These are phyloP conservation scores for Dolichotis patagonum DNA, from an alignment of 2,113 vertebrate species.

Conservation along the genomic window DNA sequence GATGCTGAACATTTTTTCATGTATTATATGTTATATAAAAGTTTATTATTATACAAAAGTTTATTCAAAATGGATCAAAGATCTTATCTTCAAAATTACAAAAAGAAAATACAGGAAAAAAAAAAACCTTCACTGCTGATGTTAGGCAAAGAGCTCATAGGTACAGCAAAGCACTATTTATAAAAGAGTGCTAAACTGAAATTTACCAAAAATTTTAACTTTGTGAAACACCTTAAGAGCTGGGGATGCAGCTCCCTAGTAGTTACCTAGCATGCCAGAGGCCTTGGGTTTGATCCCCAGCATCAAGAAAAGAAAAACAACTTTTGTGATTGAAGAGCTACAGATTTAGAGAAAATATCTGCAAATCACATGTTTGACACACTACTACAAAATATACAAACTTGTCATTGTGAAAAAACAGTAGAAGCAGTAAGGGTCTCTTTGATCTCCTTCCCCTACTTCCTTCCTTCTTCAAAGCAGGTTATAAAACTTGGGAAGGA, in stretches of 20 bases:
- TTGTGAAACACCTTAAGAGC: neutral
- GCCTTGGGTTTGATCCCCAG: neutral
- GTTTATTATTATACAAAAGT: neutral
- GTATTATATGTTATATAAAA: neutral
- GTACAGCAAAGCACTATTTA: neutral
- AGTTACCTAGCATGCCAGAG: neutral
- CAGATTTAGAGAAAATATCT: neutral
- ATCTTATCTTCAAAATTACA: neutral
- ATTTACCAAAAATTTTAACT: slow-evolving; percentile 4
- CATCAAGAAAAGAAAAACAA: neutral
- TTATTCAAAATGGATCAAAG: neutral
- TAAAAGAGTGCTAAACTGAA: neutral
- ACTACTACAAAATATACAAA: neutral
- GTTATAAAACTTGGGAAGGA: neutral
- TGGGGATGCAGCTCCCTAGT: neutral
- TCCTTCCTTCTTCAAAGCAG: neutral
- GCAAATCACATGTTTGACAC: neutral
- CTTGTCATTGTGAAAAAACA: neutral
- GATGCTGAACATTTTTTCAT: neutral
- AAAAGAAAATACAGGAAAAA: neutral
- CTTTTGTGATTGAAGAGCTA: slow-evolving; percentile 17
- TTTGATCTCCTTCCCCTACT: neutral
- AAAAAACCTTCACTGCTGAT: neutral
- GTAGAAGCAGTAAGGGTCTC: neutral
- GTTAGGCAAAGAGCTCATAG: neutral